Conservation (phyloP, 2,797 vertebrate genomes). For the Mormyrus proboscirostris region DNA sequence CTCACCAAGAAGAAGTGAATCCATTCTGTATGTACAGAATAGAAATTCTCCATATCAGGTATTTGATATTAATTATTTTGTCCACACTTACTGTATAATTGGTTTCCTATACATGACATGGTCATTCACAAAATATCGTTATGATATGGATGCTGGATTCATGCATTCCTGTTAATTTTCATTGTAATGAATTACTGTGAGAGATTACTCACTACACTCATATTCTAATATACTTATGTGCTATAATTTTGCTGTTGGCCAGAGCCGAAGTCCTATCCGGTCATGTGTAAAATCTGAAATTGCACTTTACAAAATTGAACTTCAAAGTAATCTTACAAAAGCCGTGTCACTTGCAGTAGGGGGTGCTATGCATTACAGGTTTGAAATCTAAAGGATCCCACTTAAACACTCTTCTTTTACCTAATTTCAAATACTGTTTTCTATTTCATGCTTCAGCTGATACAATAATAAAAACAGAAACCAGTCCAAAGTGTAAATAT, state of each 20-base stretch:
- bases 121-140: neutral
- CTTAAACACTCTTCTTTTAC: neutral
- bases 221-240: neutral
- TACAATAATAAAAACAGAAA: neutral
- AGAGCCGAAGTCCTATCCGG: neutral
- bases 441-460: neutral
- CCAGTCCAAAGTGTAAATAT: neutral
- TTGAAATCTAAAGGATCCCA: neutral
- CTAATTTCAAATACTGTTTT: neutral
- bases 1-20: neutral
- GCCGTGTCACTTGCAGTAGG: neutral
- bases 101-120: neutral
- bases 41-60: neutral
- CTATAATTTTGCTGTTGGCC: neutral
- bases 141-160: neutral
- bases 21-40: neutral
- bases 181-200: neutral
- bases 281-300: slow-evolving; percentile 9
- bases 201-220: neutral
- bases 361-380: neutral
- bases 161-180: neutral
- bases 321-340: neutral
- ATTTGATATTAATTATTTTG: neutral
- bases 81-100: neutral
- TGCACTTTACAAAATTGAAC: neutral